These are phyloP conservation scores for Ericerus pela DNA, from an alignment of 1,140 invertebrate species.

Conservation along the genomic window DNA sequence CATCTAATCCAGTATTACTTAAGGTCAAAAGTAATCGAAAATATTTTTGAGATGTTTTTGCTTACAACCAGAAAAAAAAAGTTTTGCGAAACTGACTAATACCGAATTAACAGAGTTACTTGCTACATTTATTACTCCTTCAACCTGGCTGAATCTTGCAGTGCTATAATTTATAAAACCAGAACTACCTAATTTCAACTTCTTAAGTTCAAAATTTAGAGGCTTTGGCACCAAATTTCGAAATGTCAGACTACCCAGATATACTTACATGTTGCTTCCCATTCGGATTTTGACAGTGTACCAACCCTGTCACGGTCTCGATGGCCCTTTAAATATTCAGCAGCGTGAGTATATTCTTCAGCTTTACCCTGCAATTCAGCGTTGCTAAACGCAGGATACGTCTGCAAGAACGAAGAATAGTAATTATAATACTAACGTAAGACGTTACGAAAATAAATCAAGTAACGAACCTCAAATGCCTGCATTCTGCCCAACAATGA, in stretches of 20 bases:
- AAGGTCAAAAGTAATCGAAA: too few species aligned
- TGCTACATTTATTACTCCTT: too few species aligned
- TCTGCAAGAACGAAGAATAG: conserved; percentile 31
- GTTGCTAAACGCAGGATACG: conserved; percentile 42
- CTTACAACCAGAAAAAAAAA: too few species aligned
- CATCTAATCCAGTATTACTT: too few species aligned
- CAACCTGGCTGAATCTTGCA: too few species aligned
- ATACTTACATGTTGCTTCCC: conserved; percentile 78
- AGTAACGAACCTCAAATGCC: conserved; percentile 43
- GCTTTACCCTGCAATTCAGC: conserved; percentile 40
- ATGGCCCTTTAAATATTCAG: conserved; percentile 39
- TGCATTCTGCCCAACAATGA: conserved; percentile 48
- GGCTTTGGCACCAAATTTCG: too few species aligned
- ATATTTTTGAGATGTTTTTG: too few species aligned
- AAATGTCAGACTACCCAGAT: too few species aligned
- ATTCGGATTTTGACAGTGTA: conserved; percentile 77
- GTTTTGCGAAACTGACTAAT: too few species aligned
- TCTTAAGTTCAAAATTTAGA: conserved; percentile 15
- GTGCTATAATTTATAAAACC: too few species aligned
- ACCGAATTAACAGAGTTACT: too few species aligned
- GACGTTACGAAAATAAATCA: neutral
- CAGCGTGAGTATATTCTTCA: conserved; percentile 58
- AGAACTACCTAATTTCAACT: too few species aligned
- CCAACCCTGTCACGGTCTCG: conserved; percentile 40
- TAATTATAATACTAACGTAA: neutral